Evolutionary conservation across 2,113 vertebrate species (phyloP).

Genomic region (Forbesichthys agassizii): DNA sequence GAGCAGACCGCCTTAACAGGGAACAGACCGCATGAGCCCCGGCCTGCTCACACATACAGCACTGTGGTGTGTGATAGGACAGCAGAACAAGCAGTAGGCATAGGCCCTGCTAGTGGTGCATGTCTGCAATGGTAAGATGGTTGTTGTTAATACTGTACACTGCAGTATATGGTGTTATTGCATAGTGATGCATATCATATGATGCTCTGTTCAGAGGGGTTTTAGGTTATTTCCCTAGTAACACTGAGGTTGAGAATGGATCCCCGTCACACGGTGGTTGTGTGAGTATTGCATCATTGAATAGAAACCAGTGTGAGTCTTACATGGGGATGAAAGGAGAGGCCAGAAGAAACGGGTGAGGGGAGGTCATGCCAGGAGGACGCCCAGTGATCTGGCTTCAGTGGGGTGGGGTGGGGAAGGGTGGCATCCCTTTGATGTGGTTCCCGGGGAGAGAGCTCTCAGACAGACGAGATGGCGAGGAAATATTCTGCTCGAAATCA

Average conservation of each 20-base stretch:
- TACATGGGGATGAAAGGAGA: conserved; percentile 63
- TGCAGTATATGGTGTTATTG: too few relatives aligned
- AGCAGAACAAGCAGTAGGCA: neutral
- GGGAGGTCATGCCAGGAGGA: conserved; percentile 40
- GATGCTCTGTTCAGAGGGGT: too few relatives aligned
- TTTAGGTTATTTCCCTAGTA: too few relatives aligned
- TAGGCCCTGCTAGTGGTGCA: neutral
- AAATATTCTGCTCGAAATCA: neutral
- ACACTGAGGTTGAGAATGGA: neutral
- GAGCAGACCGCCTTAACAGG: neutral
- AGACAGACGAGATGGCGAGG: conserved; percentile 10
- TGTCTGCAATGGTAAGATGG: too few relatives aligned
- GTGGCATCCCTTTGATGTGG: too few relatives aligned
- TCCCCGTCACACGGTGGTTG: conserved; percentile 13
- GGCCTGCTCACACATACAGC: conserved; percentile 8
- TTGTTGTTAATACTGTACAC: too few relatives aligned
- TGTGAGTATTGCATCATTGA: conserved; percentile 51
- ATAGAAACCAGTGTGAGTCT: conserved; percentile 31
- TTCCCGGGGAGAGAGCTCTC: conserved; percentile 33
- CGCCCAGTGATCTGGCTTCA: neutral
- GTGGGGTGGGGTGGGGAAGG: too few relatives aligned
- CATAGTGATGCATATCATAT: too few relatives aligned
- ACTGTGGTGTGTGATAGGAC: neutral
- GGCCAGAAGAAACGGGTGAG: conserved; percentile 37
- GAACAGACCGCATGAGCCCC: conserved; percentile 8